Evolutionary conservation across 2,797 vertebrate species (phyloP), one percentile per base, ranked within the genome.

Genomic region (Crocidura indochinensis): DNA sequence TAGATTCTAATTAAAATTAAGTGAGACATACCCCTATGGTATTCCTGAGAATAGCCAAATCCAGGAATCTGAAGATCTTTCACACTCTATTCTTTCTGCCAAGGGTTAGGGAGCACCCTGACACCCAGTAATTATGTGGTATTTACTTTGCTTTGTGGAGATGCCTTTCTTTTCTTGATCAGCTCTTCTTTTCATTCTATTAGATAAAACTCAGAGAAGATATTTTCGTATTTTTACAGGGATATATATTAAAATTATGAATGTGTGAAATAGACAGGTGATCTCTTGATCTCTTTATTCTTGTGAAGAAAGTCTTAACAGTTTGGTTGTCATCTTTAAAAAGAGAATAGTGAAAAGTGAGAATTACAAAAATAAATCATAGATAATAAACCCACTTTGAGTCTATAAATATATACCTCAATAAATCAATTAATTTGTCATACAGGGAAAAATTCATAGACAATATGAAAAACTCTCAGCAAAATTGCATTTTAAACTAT

Each of bases 1-100:
- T 88, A 87, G 64, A 89, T 79, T 79, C 8, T 74, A 79, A 91
- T 94, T 79, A 83, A 95, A 92, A 72, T 92, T 75, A 85, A 92
- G 46, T 79, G 68, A 91, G 64, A 91, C 85, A 62, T 71, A 72
- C 9, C 12, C 51, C 27, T 47, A 6, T 67, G 75, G 76, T 62
- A 31, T 38, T 51, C 56, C 62, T 72, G 85, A 86, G 29, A 94
- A 24, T 68, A 73, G 53, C 47, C 56, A 31, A 64, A 15, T 72
- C 72, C 38, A 9, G 9, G 68, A 20, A 49, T 26, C 72, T 69
- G 3, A 31, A 90, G 38, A 73, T 19, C 53, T 17, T 71, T 82
- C 82, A 68, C 2, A 27, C 46, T 68, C 87, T 17, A 71, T 47
- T 38, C 22, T 60, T 80, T 79, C 65, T 15, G 60, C 56, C 29